These are phyloP conservation scores for Vombatus ursinus DNA, from an alignment of 2,113 vertebrate genomes.

Conservation along the genomic window DNA sequence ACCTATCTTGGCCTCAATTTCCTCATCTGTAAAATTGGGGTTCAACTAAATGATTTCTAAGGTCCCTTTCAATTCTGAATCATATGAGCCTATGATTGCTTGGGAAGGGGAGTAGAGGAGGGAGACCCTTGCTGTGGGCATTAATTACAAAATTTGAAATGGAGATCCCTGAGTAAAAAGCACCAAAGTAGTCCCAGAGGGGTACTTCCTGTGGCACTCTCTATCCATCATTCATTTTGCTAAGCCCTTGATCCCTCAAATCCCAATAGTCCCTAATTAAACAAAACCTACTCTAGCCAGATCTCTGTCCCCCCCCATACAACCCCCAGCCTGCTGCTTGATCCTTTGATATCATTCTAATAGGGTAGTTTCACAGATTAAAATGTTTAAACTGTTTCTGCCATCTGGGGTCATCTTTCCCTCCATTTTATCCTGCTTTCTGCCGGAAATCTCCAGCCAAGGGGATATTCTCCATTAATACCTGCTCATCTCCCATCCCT, in stretches of 20 bases:
- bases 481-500: constrained; percentile 32
- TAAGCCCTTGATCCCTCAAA: neutral
- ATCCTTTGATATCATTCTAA: constrained; percentile 34
- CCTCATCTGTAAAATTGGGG: neutral
- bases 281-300: constrained; percentile 13
- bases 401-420: neutral
- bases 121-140: neutral
- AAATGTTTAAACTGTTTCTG: neutral
- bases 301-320: neutral
- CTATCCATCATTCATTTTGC: constrained; percentile 23
- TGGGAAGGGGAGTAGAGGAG: no score
- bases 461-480: constrained; percentile 54
- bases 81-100: neutral
- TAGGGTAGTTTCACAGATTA: constrained; percentile 33
- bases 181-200: neutral
- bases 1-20: neutral
- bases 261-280: constrained; percentile 32
- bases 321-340: neutral
- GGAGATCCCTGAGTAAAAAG: neutral
- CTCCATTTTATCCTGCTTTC: constrained; percentile 44
- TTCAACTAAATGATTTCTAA: neutral
- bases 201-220: constrained; percentile 3
- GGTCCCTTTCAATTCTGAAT: neutral
- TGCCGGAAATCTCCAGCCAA: neutral
- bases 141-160: constrained; percentile 4